Percentiles rank a stretch among this genome's conserved stretches.
These are phyloP conservation scores for Drosophila sucinea DNA, from an alignment of 1,140 invertebrate species.

Conservation along the genomic window DNA sequence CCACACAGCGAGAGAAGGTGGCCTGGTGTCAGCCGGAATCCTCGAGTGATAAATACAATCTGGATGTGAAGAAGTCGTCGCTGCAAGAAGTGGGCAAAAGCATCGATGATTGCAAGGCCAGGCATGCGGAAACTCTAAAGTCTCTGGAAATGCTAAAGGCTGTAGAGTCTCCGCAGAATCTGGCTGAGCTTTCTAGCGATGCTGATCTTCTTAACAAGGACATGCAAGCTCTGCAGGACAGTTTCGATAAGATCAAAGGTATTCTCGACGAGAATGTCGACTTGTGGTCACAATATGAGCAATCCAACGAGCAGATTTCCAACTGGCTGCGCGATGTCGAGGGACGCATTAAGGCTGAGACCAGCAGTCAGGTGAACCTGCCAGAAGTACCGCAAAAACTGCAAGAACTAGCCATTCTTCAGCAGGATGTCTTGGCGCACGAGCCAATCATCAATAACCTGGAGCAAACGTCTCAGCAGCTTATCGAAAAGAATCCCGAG, in stretches of 20 bases:
- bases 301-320: conserved; percentile 89
- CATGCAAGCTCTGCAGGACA: conserved; percentile 87
- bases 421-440: conserved; percentile 87
- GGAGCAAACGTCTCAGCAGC: conserved; percentile 87
- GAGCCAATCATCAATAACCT: conserved; percentile 88
- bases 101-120: conserved; percentile 87
- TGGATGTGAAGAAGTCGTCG: conserved; percentile 95
- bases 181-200: conserved; percentile 86
- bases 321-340: conserved; percentile 95
- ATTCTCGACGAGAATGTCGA: conserved; percentile 89
- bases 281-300: conserved; percentile 92
- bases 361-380: conserved; percentile 88
- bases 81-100: conserved; percentile 90
- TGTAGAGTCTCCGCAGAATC: conserved; percentile 88
- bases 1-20: conserved; percentile 93
- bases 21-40: conserved; percentile 95
- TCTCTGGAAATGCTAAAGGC: conserved; percentile 87
- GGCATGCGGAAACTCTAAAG: conserved; percentile 87
- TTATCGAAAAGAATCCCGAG: conserved; percentile 91
- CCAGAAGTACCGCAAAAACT: conserved; percentile 89
- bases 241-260: conserved; percentile 88
- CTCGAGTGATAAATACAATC: conserved; percentile 93
- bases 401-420: conserved; percentile 86
- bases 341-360: conserved; percentile 89
- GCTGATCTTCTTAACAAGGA: conserved; percentile 87